Evolutionary conservation across 2,888 invertebrate genomes (phyloP).

Genomic region (Chrysolina oricalcia): DNA sequence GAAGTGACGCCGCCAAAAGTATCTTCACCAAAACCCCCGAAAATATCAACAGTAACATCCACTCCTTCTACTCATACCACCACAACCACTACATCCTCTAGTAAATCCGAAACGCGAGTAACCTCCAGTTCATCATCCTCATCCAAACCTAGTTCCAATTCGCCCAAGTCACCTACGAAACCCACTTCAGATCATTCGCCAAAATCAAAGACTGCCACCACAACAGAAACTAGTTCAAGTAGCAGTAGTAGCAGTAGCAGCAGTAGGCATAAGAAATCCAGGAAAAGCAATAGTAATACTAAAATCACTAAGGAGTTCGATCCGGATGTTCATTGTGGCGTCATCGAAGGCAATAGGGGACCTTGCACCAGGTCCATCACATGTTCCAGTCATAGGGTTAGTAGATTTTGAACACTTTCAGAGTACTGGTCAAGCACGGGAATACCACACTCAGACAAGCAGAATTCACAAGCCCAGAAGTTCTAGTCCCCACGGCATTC

Average conservation of each 20-base stretch:
- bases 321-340: conserved; percentile 89
- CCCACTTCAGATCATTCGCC: conserved; percentile 44
- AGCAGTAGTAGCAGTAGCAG: conserved; percentile 47
- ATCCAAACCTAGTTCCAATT: conserved; percentile 40
- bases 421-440: too few relatives aligned
- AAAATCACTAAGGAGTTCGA: conserved; percentile 77
- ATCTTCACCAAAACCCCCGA: conserved; percentile 53
- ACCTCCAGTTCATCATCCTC: conserved; percentile 42
- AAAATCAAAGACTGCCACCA: conserved; percentile 42
- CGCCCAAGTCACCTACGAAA: conserved; percentile 46
- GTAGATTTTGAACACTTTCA: conserved; percentile 41
- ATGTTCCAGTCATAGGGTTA: conserved; percentile 70
- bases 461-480: too few relatives aligned
- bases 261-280: conserved; percentile 50
- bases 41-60: conserved; percentile 46
- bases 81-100: conserved; percentile 47
- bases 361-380: conserved; percentile 88
- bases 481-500: too few relatives aligned
- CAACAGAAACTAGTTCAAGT: conserved; percentile 41
- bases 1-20: conserved; percentile 55
- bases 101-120: conserved; percentile 51
- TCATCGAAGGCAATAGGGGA: conserved; percentile 79
- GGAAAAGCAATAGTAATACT: conserved; percentile 58
- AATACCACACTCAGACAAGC: background rate
- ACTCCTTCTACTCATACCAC: conserved; percentile 39